Evolutionary conservation across 2,113 vertebrate species (phyloP), one percentile per base, ranked within the genome.

Genomic region (Condylura cristata): DNA sequence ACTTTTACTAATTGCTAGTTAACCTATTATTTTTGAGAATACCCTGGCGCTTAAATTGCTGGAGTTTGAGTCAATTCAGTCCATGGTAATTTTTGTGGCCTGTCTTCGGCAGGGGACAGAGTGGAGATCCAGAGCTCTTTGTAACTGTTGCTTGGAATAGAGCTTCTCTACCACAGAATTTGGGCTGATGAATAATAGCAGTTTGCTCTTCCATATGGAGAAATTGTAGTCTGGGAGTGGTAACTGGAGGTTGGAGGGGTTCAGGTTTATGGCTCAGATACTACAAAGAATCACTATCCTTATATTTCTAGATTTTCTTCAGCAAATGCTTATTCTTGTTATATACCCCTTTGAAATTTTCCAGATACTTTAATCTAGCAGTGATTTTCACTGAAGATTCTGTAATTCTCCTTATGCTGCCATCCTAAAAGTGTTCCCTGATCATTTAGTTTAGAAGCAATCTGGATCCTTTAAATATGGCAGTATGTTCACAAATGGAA

Each of bases 391-490:
- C n/a, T 82, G 56, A 83, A 39, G 20, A 71, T 53, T 68, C 58
- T 93, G 13, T 53, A 86, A n/a, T 65, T 74, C 61, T 71, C 46
- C 53, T 94, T 26, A 66, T 68, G 60, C 2, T 72, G 78, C n/a
- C 48, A 85, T 89, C 76, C 32, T 9, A 44, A 37, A 94, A 81
- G 22, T 34, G 28, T 16, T 93, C 88, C 86, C 63, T 76, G 75
- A 56, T 37, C 79, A 46, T 71, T 56, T 75, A 70, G 71, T 61
- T n/a, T n/a, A 32, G 18, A 93, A 79, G 66, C 63, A 72, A 86
- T 44, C 16, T 66, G 51, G 58, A 92, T 11, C 79, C 65, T 79
- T 94, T 88, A 91, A 82, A 84, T 93, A 88, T 81, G 90, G 94
- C 34, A 80, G 3, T 65, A 58, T 65, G n/a, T 56, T 94, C 61